These are phyloP conservation scores for Stenodema calcarata DNA, from an alignment of 2,888 invertebrate species.

Conservation along the genomic window DNA sequence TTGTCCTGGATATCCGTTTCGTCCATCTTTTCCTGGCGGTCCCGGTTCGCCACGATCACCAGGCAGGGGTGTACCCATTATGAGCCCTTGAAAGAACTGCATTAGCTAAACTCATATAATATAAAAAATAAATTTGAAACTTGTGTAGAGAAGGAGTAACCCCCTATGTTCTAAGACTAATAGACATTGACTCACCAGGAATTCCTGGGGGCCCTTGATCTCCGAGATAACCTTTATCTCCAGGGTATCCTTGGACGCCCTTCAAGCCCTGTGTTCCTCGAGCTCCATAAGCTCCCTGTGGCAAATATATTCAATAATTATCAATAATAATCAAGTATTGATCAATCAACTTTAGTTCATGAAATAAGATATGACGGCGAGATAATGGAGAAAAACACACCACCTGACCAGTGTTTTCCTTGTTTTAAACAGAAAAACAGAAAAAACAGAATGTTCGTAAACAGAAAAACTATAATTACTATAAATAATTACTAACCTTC, in stretches of 20 bases:
- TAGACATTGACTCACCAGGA: slow-evolving; percentile 62
- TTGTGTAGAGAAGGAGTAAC: too few species aligned
- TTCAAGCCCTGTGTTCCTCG: slow-evolving; percentile 52
- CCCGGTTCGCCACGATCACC: slow-evolving; percentile 57
- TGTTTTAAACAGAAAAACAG: too few species aligned
- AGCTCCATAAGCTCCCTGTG: slow-evolving; percentile 57
- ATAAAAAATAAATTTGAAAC: too few species aligned
- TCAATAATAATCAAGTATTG: not conserved
- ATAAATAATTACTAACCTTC: not conserved
- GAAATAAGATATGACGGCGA: too few species aligned
- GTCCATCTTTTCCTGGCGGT: slow-evolving; percentile 59
- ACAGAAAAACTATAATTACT: too few species aligned
- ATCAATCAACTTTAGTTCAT: too few species aligned
- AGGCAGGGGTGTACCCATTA: not conserved
- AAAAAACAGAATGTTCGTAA: too few species aligned
- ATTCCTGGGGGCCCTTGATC: slow-evolving; percentile 64
- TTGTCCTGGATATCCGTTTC: slow-evolving; percentile 70
- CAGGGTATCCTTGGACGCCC: slow-evolving; percentile 35
- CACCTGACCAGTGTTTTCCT: too few species aligned
- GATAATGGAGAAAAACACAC: too few species aligned
- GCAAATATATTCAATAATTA: too few species aligned
- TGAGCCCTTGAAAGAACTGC: not conserved
- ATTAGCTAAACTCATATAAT: not conserved
- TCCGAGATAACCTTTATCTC: slow-evolving; percentile 52
- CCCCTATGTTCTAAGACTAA: too few species aligned